Conservation (phyloP, 2,888 invertebrate species). For the Mylabris sibirica region DNA sequence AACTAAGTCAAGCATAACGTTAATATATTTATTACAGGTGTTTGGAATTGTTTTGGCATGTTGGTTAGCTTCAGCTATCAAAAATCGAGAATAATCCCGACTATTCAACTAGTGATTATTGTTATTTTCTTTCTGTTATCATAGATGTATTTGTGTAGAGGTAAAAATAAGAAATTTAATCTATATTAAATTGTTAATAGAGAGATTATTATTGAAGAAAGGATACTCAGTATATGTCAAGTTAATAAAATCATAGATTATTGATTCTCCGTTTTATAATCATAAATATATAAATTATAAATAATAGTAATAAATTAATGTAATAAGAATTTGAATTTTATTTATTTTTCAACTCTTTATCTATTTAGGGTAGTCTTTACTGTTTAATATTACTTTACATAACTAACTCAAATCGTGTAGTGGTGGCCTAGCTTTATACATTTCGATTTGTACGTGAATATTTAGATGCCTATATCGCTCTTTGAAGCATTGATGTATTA, state of each 20-base stretch:
- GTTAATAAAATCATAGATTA: background rate
- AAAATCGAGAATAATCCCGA: conserved; percentile 66
- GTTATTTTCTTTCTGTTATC: background rate
- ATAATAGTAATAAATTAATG: too few species aligned
- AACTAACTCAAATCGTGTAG: too few species aligned
- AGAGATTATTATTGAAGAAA: background rate
- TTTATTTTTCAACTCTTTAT: too few species aligned
- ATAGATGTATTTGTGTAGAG: background rate
- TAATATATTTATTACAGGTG: too few species aligned
- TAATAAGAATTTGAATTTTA: too few species aligned
- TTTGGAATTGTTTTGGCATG: conserved; percentile 86
- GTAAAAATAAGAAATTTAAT: background rate
- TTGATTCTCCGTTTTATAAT: background rate
- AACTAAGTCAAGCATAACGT: too few species aligned
- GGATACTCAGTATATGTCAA: background rate
- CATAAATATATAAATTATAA: background rate
- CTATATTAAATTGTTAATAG: background rate
- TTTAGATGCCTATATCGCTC: too few species aligned
- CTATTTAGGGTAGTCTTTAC: too few species aligned
- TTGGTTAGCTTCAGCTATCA: conserved; percentile 83
- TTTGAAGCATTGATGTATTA: too few species aligned
- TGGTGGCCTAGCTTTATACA: too few species aligned
- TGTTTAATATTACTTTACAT: too few species aligned
- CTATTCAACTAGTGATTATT: background rate
- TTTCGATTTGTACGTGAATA: too few species aligned